phyloP scores from a whole-genome alignment of 2,113 vertebrate species.

The Onychostruthus taczanowskii region DNA sequence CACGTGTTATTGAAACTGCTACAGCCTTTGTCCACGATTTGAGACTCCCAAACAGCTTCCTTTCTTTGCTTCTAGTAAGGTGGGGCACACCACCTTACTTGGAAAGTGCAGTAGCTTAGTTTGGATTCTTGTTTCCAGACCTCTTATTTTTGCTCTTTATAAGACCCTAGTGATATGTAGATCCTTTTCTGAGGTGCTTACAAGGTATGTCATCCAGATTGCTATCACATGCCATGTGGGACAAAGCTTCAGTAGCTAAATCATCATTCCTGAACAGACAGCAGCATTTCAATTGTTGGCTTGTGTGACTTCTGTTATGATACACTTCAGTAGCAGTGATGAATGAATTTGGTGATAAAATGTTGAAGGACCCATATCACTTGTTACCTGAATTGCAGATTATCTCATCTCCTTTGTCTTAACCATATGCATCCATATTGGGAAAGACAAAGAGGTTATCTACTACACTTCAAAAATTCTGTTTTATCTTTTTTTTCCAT shows the following conservation, averaged over 20 bases:
- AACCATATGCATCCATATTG: background rate
- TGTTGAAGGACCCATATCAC: background rate
- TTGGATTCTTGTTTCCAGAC: background rate
- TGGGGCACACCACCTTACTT: background rate
- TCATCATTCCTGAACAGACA: background rate
- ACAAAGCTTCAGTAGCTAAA: background rate
- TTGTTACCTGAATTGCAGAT: background rate
- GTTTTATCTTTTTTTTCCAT: conserved; percentile 25
- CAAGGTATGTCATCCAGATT: no score
- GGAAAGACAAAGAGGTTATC: background rate
- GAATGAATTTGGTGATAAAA: background rate
- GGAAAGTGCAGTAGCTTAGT: background rate
- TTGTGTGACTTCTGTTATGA: background rate
- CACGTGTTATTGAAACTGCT: background rate
- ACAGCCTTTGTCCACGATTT: background rate
- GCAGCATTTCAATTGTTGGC: background rate
- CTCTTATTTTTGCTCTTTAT: background rate
- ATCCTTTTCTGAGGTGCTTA: background rate
- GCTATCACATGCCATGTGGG: background rate
- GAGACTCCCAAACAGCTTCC: background rate
- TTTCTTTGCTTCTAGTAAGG: background rate
- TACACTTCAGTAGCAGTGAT: background rate
- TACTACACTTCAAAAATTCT: background rate
- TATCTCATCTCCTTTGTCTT: background rate
- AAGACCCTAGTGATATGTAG: background rate